phyloP scores from a whole-genome alignment of 2,797 vertebrate species.

The Darevskia mixta region DNA sequence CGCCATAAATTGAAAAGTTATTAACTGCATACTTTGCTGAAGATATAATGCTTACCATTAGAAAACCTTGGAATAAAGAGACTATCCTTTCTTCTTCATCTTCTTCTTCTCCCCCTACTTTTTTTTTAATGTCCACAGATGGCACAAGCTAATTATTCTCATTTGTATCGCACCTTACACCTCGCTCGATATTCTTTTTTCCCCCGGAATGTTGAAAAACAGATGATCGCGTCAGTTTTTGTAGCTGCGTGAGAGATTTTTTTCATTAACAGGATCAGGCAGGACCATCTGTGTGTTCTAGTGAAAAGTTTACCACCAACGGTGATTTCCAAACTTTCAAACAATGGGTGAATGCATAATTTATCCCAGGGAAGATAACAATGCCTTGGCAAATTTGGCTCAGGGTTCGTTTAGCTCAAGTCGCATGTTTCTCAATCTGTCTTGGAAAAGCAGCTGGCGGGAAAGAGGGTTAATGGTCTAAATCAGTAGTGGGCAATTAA shows the following conservation, averaged over 20 bases:
- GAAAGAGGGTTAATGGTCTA: neutral
- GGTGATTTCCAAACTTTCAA: constrained; percentile 73
- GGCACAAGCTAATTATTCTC: constrained; percentile 84
- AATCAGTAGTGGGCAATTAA: neutral
- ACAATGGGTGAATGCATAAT: constrained; percentile 59
- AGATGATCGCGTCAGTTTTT: constrained; percentile 87
- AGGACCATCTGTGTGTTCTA: constrained; percentile 85
- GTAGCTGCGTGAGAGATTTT: constrained; percentile 81
- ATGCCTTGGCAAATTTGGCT: constrained; percentile 45
- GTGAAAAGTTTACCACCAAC: constrained; percentile 84
- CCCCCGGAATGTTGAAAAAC: constrained; percentile 80
- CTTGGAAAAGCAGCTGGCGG: constrained; percentile 23
- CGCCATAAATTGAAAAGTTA: constrained; percentile 70
- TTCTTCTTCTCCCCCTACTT: neutral
- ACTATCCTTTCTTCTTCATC: constrained; percentile 15
- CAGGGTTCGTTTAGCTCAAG: constrained; percentile 51
- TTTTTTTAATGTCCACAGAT: constrained; percentile 80
- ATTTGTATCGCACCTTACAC: constrained; percentile 79
- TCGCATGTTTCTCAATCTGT: constrained; percentile 51
- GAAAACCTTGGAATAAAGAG: constrained; percentile 58
- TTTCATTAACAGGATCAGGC: constrained; percentile 89
- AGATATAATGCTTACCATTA: constrained; percentile 66
- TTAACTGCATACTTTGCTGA: constrained; percentile 60
- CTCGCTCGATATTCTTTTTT: constrained; percentile 74
- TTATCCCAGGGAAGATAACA: constrained; percentile 48